phyloP scores from a whole-genome alignment of 2,888 invertebrate species.

The Prosopocoilus inquinatus region DNA sequence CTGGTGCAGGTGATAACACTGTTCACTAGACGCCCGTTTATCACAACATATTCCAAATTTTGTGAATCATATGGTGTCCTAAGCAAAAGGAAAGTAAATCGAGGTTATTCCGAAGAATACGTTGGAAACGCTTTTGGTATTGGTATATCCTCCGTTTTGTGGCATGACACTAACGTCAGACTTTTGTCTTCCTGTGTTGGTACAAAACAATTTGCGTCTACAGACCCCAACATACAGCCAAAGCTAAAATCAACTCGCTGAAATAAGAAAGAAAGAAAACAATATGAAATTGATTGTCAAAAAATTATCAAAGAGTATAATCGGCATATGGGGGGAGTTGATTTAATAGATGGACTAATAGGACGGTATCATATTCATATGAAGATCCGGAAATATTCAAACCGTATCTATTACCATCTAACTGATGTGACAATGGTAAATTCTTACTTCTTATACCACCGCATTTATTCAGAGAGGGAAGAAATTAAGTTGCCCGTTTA shows the following conservation, averaged over 20 bases:
- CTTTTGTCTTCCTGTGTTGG: not conserved
- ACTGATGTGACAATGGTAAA: conserved; percentile 27
- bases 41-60: not conserved
- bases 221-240: not conserved
- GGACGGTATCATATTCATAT: conserved; percentile 26
- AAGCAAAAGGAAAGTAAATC: not conserved
- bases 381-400: conserved; percentile 23
- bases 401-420: too few species aligned
- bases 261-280: not conserved
- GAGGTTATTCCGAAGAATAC: conserved; percentile 4
- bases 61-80: conserved; percentile 2
- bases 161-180: conserved; percentile 3
- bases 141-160: not conserved
- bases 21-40: conserved; percentile 2
- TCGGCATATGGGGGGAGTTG: conserved; percentile 30
- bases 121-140: not conserved
- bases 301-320: conserved; percentile 29
- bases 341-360: conserved; percentile 30
- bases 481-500: conserved; percentile 2
- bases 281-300: conserved; percentile 25
- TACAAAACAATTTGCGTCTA: not conserved
- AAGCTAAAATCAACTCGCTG: conserved; percentile 1
- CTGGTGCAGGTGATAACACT: conserved; percentile 1
- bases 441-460: conserved; percentile 19
- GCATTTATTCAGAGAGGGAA: conserved; percentile 11